Evolutionary conservation across 2,888 invertebrate species (phyloP).

Genomic region (Drosophila nr. medialis): DNA sequence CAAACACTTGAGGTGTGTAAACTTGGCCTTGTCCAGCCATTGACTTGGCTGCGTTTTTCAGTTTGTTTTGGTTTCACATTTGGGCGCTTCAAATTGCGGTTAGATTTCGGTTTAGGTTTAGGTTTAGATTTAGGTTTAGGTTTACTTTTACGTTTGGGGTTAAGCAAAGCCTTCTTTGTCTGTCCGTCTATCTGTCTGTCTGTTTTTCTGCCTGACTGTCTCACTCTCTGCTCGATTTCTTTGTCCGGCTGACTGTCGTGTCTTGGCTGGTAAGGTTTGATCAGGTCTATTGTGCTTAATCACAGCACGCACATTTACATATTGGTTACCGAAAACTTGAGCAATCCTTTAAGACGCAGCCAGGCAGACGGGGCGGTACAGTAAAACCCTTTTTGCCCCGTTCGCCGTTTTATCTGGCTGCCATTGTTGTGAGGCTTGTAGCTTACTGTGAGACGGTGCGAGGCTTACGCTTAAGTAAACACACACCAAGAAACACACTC

Average conservation of each 20-base stretch:
- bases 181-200: background rate
- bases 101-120: slow-evolving; percentile 70
- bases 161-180: slow-evolving; percentile 48
- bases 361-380: slow-evolving; percentile 29
- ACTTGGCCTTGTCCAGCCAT: slow-evolving; percentile 71
- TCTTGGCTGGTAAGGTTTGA: slow-evolving; percentile 20
- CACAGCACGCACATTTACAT: slow-evolving; percentile 81
- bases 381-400: slow-evolving; percentile 57
- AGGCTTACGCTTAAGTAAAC: slow-evolving; percentile 78
- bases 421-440: slow-evolving; percentile 63
- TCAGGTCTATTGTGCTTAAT: slow-evolving; percentile 73
- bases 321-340: slow-evolving; percentile 79
- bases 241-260: slow-evolving; percentile 8
- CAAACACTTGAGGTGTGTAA: slow-evolving; percentile 81
- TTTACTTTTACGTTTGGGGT: slow-evolving; percentile 37
- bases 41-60: slow-evolving; percentile 68
- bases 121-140: slow-evolving; percentile 40
- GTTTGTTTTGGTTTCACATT: slow-evolving; percentile 78
- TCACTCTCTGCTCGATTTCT: background rate
- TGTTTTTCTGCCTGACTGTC: background rate
- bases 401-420: slow-evolving; percentile 44
- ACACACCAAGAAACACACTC: slow-evolving; percentile 58
- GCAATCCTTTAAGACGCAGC: slow-evolving; percentile 76
- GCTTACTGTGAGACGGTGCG: slow-evolving; percentile 53
- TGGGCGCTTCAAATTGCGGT: slow-evolving; percentile 68